These are phyloP conservation scores for Emydocephalus ijimae DNA, from an alignment of 2,113 vertebrate genomes.

Conservation along the genomic window DNA sequence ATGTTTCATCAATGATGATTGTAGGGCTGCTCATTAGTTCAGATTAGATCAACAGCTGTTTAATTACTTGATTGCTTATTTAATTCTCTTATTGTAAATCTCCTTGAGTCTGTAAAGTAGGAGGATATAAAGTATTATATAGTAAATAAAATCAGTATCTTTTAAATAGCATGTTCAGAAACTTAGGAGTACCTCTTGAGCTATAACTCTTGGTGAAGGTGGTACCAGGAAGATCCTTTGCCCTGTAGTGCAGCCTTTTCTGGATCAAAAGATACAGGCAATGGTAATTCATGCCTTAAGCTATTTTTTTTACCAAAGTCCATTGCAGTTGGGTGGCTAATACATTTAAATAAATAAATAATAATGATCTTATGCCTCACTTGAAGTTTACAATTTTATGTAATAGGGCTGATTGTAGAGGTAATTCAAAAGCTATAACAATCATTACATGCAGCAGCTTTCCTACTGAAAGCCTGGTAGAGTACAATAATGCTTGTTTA, in stretches of 20 bases:
- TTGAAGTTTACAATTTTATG: too few relatives aligned
- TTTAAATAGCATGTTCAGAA: neutral
- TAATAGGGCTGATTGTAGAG: too few relatives aligned
- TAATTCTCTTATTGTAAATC: neutral
- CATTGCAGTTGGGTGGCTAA: neutral
- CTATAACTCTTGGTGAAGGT: neutral
- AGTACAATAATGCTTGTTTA: too few relatives aligned
- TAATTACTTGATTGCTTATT: neutral
- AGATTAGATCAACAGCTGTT: neutral
- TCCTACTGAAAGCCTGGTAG: too few relatives aligned
- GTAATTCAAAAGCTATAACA: too few relatives aligned
- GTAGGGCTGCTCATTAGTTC: neutral
- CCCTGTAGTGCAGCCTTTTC: neutral
- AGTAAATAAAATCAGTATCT: neutral
- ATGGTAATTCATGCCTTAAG: neutral
- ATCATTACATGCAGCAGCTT: too few relatives aligned
- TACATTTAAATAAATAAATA: too few relatives aligned
- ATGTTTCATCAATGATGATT: neutral
- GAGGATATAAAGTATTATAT: neutral
- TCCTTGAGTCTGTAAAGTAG: neutral
- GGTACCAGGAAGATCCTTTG: neutral
- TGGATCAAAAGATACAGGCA: neutral
- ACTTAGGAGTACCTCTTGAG: neutral
- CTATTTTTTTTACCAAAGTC: neutral
- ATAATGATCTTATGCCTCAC: too few relatives aligned